These are phyloP conservation scores for Tragelaphus imberbis DNA, from an alignment of 2,113 vertebrate species.

Conservation along the genomic window DNA sequence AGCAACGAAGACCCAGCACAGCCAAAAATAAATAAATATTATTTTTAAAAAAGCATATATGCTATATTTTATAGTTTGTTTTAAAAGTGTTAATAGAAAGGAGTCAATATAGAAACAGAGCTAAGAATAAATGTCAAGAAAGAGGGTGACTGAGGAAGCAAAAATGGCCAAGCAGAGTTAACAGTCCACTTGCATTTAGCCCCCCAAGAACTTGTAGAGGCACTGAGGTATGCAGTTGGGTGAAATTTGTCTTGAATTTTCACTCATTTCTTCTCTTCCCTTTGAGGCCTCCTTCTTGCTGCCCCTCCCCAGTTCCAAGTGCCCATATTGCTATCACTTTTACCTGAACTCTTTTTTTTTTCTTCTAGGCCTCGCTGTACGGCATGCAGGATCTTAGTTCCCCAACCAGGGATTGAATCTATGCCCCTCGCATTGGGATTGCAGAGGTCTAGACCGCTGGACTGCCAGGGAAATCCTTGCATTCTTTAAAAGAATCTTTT, in stretches of 20 bases:
- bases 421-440: fast-evolving
- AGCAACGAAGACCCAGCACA: neutral
- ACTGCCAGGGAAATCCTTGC: neutral
- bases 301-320: neutral
- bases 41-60: neutral
- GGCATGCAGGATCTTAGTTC: neutral
- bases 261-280: neutral
- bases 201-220: neutral
- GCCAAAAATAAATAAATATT: neutral
- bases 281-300: neutral
- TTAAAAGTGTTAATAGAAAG: neutral
- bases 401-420: neutral
- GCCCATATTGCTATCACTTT: neutral
- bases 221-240: neutral
- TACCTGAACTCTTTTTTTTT: neutral
- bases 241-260: neutral
- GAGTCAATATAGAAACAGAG: neutral
- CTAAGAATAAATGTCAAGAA: neutral
- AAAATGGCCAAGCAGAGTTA: neutral
- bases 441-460: neutral
- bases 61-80: neutral
- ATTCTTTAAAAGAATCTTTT: neutral
- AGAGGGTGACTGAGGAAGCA: neutral
- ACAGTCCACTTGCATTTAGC: neutral
- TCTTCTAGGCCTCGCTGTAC: neutral